Evolutionary conservation across 1,140 invertebrate species (phyloP).

Genomic region (Lanistes nyassanus): DNA sequence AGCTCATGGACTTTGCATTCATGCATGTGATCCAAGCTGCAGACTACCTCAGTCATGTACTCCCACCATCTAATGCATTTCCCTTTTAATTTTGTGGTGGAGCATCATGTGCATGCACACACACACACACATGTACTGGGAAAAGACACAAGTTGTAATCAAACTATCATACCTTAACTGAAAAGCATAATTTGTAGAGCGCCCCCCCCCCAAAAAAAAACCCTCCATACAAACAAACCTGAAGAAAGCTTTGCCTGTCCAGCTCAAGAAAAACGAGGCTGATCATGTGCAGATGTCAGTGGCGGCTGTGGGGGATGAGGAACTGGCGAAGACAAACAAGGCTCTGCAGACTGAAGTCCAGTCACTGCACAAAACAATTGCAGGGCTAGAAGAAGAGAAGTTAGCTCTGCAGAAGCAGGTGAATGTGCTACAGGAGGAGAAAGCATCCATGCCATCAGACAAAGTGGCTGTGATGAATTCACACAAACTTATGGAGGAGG

Average conservation of each 20-base stretch:
- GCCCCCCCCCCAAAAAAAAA: too few species aligned
- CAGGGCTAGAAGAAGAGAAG: slow-evolving; percentile 29
- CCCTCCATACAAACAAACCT: too few species aligned
- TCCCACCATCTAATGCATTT: too few species aligned
- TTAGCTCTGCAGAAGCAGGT: slow-evolving; percentile 22
- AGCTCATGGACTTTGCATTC: too few species aligned
- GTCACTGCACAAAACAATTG: slow-evolving; percentile 17
- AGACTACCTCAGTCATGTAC: too few species aligned
- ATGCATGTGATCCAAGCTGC: too few species aligned
- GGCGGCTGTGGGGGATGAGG: slow-evolving; percentile 25
- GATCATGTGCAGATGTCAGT: slow-evolving; percentile 10
- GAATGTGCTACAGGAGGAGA: slow-evolving; percentile 28
- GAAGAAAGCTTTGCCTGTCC: not conserved
- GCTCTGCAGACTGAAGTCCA: slow-evolving; percentile 22
- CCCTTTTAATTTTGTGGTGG: too few species aligned
- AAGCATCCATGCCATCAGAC: slow-evolving; percentile 9
- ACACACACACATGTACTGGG: not conserved
- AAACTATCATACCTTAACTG: too few species aligned
- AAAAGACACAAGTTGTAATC: not conserved
- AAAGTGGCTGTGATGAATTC: slow-evolving; percentile 17
- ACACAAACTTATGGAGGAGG: slow-evolving; percentile 24
- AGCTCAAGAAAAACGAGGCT: slow-evolving; percentile 25
- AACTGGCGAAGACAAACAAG: slow-evolving; percentile 23
- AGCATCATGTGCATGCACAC: not conserved
- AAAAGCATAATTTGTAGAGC: too few species aligned